Evolutionary conservation across 53 echinoderm and acorn worm genomes (phyloP), one percentile per base, ranked within the genome.

Genomic region (Pentamera pediparva): DNA sequence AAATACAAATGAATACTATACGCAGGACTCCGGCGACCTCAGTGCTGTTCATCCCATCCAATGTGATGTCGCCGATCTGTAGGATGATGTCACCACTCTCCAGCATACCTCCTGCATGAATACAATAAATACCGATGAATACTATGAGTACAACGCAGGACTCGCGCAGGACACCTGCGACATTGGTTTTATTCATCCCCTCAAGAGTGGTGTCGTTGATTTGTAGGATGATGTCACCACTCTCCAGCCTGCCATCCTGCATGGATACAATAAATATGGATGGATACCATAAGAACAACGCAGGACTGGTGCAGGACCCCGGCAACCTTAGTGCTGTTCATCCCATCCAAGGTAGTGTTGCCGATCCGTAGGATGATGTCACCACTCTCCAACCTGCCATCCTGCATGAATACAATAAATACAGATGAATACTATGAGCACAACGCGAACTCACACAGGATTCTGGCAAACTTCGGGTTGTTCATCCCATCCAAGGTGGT

Each of bases 41-140:
- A 35, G 88, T 87, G 78, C 91, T 91, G 83, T 76, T 88, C 87
- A 88, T 91, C 26, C 96, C 96, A 27, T 90, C 82, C 12, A 96
- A 88, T 69, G 69, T 86, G 0, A 86, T 96, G 40, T 96, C 96
- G 4, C 96, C 90, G 47, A 96, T 96, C 28, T 88, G 82, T 2
- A 96, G 86, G 61, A 96, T 96, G 74, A 87, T 85, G 82, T 96
- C 96, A 30, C 96, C 90, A 51, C 91, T 96, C 61, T 91, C 78
- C 51, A 96, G 79, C 25, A 84, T 76, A 3, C 93, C 93, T n/a
- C n/a, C n/a, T n/a, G n/a, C n/a, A n/a, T n/a, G n/a, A n/a, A n/a
- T n/a, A n/a, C n/a, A n/a, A n/a, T n/a, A n/a, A n/a, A n/a, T n/a
- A n/a, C n/a, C n/a, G n/a, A n/a, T n/a, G n/a, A n/a, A n/a, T n/a